Base-by-base conservation (phyloP, 1,140 invertebrate species). In the Diorhabda sublineata region DNA sequence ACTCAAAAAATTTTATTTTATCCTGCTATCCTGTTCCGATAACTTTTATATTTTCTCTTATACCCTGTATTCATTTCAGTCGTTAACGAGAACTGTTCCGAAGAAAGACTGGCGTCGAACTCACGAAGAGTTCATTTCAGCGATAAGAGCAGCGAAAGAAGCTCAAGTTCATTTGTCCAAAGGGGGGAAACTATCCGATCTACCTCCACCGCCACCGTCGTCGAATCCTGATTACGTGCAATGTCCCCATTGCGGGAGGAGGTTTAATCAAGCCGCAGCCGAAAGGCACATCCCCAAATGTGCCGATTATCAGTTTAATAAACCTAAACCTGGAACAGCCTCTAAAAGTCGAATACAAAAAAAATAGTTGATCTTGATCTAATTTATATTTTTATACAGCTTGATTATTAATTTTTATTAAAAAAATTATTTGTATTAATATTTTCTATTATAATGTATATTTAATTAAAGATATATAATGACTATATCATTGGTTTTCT, bases 281-380 rank as follows among this genome's bases (percentile, higher is more conserved):
- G 92, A 95, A 70, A 82, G 96, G 58, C 97, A 98, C 82, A 97
- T 98, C 76, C 96, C 96, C 8, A 93, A 94, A 82, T 98, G 97
- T 83, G 88, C 89, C 75, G 88, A 85, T 73, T 94, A 91, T 84
- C 82, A 88, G 72, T 91, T 92, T 79, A 96, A 94, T 80, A 95
- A 94, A 79, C 86, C 88, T n/a, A 87, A 86, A 68, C 63, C 68
- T 3, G 63, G 57, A 11, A 66, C 61, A 2, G 11, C 61, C 3
- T 56, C 42, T 42, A 73, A 71, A 67, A 26, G 26, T 26, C 26
- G 26, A 26, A 26, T 26, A 26, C 26, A 26, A 26, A 26, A 26
- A 26, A 26, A 26, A 26, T 26, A 26, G 26, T 26, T 26, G 26
- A 26, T 26, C 26, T 26, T 26, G 26, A 26, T 26, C 26, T 26